Percentiles rank a stretch among this genome's conserved stretches.
These are phyloP conservation scores for Prorops nasuta DNA, from an alignment of 1,140 invertebrate species.

Conservation along the genomic window DNA sequence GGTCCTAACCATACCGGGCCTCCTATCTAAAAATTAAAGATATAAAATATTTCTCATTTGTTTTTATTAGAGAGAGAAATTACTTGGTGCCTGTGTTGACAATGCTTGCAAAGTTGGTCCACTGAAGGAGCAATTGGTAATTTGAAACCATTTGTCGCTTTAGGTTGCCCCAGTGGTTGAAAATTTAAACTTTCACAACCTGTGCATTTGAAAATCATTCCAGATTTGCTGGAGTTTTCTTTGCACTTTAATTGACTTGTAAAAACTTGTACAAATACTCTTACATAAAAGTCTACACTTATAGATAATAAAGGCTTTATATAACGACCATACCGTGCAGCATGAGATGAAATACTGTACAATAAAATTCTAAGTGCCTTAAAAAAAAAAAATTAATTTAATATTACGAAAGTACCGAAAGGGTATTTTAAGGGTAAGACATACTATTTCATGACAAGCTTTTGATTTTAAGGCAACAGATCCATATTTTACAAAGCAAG, in stretches of 20 bases:
- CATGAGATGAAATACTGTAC: constrained; percentile 86
- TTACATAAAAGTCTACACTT: constrained; percentile 95
- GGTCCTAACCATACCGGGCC: constrained; percentile 92
- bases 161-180: constrained; percentile 73
- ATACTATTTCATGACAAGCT: constrained; percentile 93
- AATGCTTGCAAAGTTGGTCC: constrained; percentile 70
- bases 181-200: constrained; percentile 80
- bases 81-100: constrained; percentile 71
- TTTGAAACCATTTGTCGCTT: constrained; percentile 59
- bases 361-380: constrained; percentile 89
- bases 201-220: constrained; percentile 83
- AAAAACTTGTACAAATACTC: constrained; percentile 88
- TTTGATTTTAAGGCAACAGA: constrained; percentile 83
- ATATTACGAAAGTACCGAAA: too few species aligned
- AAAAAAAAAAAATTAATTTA: constrained; percentile 26
- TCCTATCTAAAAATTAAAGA: constrained; percentile 64
- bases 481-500: constrained; percentile 94
- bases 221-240: constrained; percentile 77
- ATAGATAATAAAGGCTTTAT: constrained; percentile 89
- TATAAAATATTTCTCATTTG: constrained; percentile 5
- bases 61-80: constrained; percentile 34
- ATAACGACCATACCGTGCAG: constrained; percentile 89
- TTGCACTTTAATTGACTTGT: constrained; percentile 82
- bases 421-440: too few species aligned
- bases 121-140: constrained; percentile 70